A percentile compares a stretch with the other conserved stretches of the same genome.
Conservation (phyloP, 2,888 invertebrate genomes). For the Pachycephus smyrnensis region DNA sequence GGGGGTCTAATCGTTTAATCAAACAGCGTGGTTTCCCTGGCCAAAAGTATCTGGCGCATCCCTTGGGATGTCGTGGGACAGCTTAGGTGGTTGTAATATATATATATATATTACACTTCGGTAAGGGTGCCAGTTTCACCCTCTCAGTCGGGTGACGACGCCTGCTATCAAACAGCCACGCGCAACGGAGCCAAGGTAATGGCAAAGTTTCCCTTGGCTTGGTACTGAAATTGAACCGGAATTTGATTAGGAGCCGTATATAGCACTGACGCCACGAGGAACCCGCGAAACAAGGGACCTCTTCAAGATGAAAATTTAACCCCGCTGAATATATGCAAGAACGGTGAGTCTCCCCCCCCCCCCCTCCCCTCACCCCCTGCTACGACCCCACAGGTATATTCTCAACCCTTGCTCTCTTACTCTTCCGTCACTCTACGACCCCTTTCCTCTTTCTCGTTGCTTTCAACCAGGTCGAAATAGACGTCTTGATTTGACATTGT, state of each 20-base stretch:
- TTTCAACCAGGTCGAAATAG: background rate
- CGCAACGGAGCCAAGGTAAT: constrained; percentile 25
- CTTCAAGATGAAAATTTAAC: constrained; percentile 12
- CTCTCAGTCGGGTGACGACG: background rate
- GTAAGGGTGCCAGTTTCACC: background rate
- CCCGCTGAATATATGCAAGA: background rate
- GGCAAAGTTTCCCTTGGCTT: constrained; percentile 35
- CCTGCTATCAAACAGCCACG: background rate
- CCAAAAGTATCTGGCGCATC: background rate
- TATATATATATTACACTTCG: background rate
- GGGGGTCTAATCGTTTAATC: background rate
- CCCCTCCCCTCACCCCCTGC: background rate
- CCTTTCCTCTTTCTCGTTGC: constrained; percentile 2
- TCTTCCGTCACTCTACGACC: background rate
- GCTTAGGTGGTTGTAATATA: background rate
- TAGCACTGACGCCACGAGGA: background rate
- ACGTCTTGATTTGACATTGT: background rate
- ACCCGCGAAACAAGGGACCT: constrained; percentile 8
- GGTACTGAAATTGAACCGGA: constrained; percentile 41
- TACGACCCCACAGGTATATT: background rate
- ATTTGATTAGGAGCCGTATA: constrained; percentile 39
- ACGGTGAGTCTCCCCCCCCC: background rate
- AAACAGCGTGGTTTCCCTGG: background rate
- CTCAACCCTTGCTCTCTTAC: constrained; percentile 15
- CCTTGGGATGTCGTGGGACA: background rate